Base-by-base conservation (phyloP, 23 tunicate genomes). In the Trididemnum nubilum region DNA sequence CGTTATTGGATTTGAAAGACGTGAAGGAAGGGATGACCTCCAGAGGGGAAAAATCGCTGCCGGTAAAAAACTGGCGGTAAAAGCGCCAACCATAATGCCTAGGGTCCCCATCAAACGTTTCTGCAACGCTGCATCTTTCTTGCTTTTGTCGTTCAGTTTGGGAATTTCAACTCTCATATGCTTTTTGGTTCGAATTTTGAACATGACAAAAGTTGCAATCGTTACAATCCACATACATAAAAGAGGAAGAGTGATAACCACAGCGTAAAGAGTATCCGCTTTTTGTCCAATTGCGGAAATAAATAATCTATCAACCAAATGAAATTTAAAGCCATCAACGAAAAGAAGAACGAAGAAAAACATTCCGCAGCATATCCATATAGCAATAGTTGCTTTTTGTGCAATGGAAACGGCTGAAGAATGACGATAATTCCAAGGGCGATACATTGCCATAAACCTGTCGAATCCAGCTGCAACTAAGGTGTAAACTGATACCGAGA, bases 51-150 rank as follows among this genome's bases (percentile, higher is more conserved):
- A 64, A 26, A 85, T 27, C 4, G 63, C 28, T 1, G 76, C 32
- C 26, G 86, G 88, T 19, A 83, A 51, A 36, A 90, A 30, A 36
- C 85, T 69, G 2, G 65, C 33, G 12, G 81, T 90, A 73, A 84
- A 90, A 0, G 50, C 85, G 23, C 96, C 89, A 30, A 85, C 89
- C 96, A 90, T 90, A 18, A 90, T 80, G 23, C 80, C 73, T 19
- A 90, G 87, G 4, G 96, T 90, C 2, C 54, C 63, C 26, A 77
- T 83, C 34, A 90, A 69, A 26, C 76, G 72, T 18, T 35, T 63
- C 51, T 90, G 89, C 15, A 35, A 54, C 3, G 36, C 39, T 0
- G 64, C 70, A 38, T 78, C 83, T 34, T 28, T 63, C 19, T 44
- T 69, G 9, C 18, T 7, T 28, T 22, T 4, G 0, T 58, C 71